Percentiles rank a stretch among this genome's conserved stretches.
These are phyloP conservation scores for Abrostola tripartita DNA, from an alignment of 2,888 invertebrate species.

Conservation along the genomic window DNA sequence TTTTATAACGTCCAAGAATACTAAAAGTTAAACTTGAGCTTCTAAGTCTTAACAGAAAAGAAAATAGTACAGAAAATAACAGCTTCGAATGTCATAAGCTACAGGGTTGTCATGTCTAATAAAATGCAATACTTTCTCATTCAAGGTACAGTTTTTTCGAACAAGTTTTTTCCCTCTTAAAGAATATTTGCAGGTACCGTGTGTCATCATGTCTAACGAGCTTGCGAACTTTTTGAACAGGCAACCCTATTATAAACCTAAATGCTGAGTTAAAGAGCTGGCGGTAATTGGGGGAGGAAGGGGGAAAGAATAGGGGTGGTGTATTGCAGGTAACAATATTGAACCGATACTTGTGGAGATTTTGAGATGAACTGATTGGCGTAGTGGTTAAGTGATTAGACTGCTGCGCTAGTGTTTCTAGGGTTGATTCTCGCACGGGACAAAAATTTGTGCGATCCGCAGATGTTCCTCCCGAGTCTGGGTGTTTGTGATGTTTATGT, in stretches of 20 bases:
- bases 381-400: too few relatives aligned
- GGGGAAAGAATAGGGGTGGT: neutral
- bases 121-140: slow-evolving; percentile 25
- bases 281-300: neutral
- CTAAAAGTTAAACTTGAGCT: too few relatives aligned
- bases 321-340: neutral
- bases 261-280: slow-evolving; percentile 14
- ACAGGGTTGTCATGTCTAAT: slow-evolving; percentile 19
- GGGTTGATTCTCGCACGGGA: too few relatives aligned
- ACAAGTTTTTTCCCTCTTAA: slow-evolving; percentile 18
- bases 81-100: slow-evolving; percentile 9
- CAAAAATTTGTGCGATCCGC: too few relatives aligned
- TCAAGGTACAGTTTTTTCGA: slow-evolving; percentile 14
- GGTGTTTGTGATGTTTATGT: too few relatives aligned
- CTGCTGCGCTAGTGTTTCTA: too few relatives aligned
- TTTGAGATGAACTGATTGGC: neutral
- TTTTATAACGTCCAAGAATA: too few relatives aligned
- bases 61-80: neutral
- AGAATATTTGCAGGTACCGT: slow-evolving; percentile 23
- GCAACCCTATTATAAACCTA: slow-evolving; percentile 22
- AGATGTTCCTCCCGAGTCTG: too few relatives aligned
- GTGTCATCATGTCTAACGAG: slow-evolving; percentile 42
- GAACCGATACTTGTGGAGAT: neutral
- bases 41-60: neutral
- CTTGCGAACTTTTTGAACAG: slow-evolving; percentile 30